Percentiles rank a stretch among this genome's conserved stretches.
Evolutionary conservation across 2,888 invertebrate species (phyloP).

Genomic region (Parasteatoda lunata): DNA sequence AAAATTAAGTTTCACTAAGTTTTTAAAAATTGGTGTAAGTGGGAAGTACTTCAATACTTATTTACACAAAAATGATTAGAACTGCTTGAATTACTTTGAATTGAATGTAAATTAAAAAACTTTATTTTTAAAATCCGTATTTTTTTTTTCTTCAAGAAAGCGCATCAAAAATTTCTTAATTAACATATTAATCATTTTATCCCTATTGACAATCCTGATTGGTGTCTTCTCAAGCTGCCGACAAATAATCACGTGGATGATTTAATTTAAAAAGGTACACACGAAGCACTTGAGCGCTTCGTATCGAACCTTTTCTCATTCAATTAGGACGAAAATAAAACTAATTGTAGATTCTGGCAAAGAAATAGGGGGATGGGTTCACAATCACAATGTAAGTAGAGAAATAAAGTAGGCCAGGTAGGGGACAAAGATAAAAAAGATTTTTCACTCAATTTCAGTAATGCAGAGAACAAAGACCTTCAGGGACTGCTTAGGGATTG

Average conservation of each 20-base stretch:
- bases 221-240: neutral
- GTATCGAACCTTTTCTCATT: constrained; percentile 28
- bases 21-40: too few species aligned
- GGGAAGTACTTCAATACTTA: too few species aligned
- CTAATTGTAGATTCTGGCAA: constrained; percentile 45
- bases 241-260: neutral
- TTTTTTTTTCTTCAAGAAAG: neutral
- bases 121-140: too few species aligned
- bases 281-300: neutral
- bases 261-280: neutral
- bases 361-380: constrained; percentile 7
- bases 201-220: neutral
- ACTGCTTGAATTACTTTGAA: too few species aligned
- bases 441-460: constrained; percentile 38
- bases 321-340: constrained; percentile 57
- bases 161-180: neutral
- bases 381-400: neutral
- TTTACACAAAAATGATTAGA: too few species aligned
- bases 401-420: neutral
- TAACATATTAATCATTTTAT: neutral
- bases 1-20: too few species aligned
- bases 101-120: too few species aligned
- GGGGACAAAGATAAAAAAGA: neutral
- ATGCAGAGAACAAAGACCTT: constrained; percentile 44
- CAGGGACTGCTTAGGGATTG: constrained; percentile 13